A percentile compares a stretch with the other conserved stretches of the same genome.
Conservation (phyloP, 1,140 invertebrate genomes). For the Saccostrea glomerata region DNA sequence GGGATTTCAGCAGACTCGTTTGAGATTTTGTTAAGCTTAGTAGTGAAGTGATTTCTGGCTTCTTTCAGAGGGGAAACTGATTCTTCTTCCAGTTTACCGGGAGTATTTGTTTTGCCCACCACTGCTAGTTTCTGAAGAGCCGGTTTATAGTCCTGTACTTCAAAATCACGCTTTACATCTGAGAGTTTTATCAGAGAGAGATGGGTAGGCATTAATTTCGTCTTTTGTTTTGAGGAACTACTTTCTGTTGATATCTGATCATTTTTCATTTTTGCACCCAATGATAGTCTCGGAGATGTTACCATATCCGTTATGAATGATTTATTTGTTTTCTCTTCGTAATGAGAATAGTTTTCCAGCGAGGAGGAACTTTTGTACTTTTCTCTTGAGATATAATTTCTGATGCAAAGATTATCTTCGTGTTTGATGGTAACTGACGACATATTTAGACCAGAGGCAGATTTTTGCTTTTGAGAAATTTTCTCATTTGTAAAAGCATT, state of each 20-base stretch:
- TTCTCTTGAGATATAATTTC: neutral
- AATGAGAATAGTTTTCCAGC: neutral
- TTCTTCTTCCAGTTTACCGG: neutral
- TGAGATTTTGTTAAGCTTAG: neutral
- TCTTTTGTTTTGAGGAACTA: neutral
- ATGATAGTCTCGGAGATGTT: neutral
- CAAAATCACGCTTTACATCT: neutral
- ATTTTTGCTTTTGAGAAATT: neutral
- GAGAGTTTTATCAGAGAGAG: neutral
- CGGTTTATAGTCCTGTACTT: neutral
- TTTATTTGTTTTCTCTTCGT: neutral
- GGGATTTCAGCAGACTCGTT: neutral
- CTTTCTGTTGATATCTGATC: neutral
- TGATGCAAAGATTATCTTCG: neutral
- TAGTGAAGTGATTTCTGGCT: neutral
- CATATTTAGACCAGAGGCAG: neutral
- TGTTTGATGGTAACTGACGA: neutral
- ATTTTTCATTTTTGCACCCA: neutral
- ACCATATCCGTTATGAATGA: neutral
- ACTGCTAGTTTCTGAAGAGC: conserved; percentile 1
- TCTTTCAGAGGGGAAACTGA: neutral
- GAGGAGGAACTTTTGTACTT: neutral
- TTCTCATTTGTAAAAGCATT: neutral
- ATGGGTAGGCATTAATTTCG: neutral
- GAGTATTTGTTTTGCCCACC: neutral